These are phyloP conservation scores for Anastrepha obliqua DNA, from an alignment of 1,140 invertebrate species.

Conservation along the genomic window DNA sequence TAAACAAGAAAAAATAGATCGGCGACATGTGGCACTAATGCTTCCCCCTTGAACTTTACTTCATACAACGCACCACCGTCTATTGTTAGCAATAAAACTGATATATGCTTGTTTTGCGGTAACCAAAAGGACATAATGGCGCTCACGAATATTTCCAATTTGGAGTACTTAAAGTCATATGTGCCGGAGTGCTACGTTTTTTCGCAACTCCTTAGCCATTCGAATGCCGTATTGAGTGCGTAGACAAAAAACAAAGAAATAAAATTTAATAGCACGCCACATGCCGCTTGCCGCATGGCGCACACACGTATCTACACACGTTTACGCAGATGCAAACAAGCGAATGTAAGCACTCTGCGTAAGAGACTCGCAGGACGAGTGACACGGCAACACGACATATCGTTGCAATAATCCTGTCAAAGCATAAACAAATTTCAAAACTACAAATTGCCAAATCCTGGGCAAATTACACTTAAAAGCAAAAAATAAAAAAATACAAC, in stretches of 20 bases:
- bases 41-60: neutral
- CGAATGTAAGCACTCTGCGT: neutral
- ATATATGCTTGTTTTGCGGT: conserved; percentile 65
- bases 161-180: conserved; percentile 66
- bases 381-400: conserved; percentile 16
- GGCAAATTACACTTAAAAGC: conserved; percentile 2
- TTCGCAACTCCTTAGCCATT: neutral
- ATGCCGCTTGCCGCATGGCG: neutral
- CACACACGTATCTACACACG: neutral
- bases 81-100: conserved; percentile 69
- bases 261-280: conserved; percentile 47
- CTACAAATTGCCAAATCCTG: conserved; percentile 25
- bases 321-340: neutral
- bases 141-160: conserved; percentile 69
- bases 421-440: conserved; percentile 70
- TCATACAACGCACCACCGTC: neutral
- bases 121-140: conserved; percentile 55
- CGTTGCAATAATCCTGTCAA: conserved; percentile 67
- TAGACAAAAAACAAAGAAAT: conserved; percentile 50
- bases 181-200: neutral
- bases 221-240: neutral
- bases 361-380: neutral
- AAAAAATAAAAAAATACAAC: neutral
- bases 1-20: conserved; percentile 18
- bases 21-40: conserved; percentile 24